These are phyloP conservation scores for Potorous gilbertii DNA, from an alignment of 2,797 vertebrate genomes.

Conservation along the genomic window DNA sequence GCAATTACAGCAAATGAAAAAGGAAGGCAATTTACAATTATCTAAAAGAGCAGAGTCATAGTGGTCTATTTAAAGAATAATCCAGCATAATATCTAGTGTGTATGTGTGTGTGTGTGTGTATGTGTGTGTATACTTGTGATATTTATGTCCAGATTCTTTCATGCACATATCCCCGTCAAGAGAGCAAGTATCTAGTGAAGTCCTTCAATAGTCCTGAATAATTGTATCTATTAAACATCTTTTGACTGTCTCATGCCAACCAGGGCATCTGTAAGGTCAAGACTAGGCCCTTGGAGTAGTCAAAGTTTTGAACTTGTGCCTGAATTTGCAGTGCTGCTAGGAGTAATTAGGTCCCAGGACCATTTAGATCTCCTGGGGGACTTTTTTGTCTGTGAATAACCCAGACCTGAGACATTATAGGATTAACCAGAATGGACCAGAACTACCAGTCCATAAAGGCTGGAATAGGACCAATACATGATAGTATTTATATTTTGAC, in stretches of 20 bases:
- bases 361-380: background rate
- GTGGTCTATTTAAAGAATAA: background rate
- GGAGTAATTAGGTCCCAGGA: background rate
- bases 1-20: background rate
- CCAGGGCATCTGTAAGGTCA: background rate
- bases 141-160: background rate
- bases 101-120: fast-evolving
- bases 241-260: too few species aligned
- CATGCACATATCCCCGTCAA: background rate
- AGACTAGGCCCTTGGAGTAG: background rate
- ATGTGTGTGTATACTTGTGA: background rate
- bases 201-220: background rate
- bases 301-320: background rate
- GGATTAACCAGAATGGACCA: background rate
- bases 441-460: background rate
- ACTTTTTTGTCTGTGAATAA: background rate
- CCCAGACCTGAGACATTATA: fast-evolving
- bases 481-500: too few species aligned
- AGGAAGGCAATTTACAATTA: background rate
- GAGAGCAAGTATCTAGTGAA: background rate
- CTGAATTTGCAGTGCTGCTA: background rate
- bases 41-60: background rate
- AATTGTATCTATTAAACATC: background rate
- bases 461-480: background rate
- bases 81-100: too few species aligned